Evolutionary conservation across 2,797 vertebrate species (phyloP), one percentile per base, ranked within the genome.

Genomic region (Halcyon smyrnensis): DNA sequence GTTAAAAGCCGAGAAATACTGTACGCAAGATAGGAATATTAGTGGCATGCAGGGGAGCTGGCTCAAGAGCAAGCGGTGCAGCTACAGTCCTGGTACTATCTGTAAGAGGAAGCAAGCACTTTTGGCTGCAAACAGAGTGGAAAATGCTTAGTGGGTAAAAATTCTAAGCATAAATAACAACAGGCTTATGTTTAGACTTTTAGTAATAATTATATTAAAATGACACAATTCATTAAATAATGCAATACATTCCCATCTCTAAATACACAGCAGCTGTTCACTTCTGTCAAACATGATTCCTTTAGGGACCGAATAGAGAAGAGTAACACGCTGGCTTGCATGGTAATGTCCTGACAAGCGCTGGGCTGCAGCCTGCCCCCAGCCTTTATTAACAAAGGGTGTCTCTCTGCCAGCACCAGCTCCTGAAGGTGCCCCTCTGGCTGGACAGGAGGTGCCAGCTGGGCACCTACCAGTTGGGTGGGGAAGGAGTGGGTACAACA

Each of bases 201-300:
- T 95, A 95, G 87, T 95, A 97, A 94, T 96, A 93, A 96, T 96
- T 94, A 87, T 82, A 97, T 97, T 97, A 95, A 96, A 97, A 95
- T 95, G 90, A 95, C 97, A 97, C 78, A 93, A 95, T 95, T 96
- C 92, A 97, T 97, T 97, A 96, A 96, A 96, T 91, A 94, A 93
- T 85, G 89, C 90, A 97, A 86, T 95, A 79, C 83, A 81, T 94
- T 97, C 95, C 85, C 89, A 96, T 97, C 78, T 97, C 94, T 97
- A 97, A 97, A 97, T 95, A 96, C 75, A 87, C 91, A 97, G 95
- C 97, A 97, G 94, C 96, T 97, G 97, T 95, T 97, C 95, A 3
- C 87, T 95, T 95, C 96, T 96, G 95, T 96, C 95, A 91, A 93
- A 96, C 84, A 91, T 0, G 11, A 76, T 92, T 96, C 83, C 97